Base-by-base conservation (phyloP, 2,113 vertebrate genomes). In the Prunella himalayana region DNA sequence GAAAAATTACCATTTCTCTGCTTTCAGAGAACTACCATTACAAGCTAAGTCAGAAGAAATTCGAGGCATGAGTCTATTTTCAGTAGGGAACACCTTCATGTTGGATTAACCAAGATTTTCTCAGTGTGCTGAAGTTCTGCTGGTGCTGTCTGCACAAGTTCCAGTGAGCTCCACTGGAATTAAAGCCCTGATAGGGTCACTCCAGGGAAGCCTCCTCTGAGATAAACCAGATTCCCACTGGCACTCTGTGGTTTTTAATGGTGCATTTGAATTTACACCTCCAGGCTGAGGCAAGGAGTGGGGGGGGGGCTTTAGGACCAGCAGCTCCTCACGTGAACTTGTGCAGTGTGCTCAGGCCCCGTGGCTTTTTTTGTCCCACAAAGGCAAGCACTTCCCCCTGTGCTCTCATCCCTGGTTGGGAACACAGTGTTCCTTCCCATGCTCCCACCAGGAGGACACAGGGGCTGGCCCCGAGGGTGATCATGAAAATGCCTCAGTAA, bases 351-450 rank as follows among this genome's bases (percentile, higher is more conserved):
- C 88, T 77, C 78, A 24, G 86, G 84, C 92, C 45, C 86, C 14
- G 31, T 45, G 91, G 96, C 77, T 86, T 94, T 94, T 95, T 65
- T 44, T 86, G 94, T 95, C 91, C 91, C 56, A 76, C 83, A 86
- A 37, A 37, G 89, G 65, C 90, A 80, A 88, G 95, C 83, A 88
- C 95, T 95, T 91, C 76, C 89, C 95, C 75, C 80, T 79, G 64
- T 70, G 88, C 89, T 80, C 95, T 93, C 78, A 94, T 95, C 77
- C 64, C 59, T 64, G 25, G 90, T 37, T 95, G 75, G 51, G 97
- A 97, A 97, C 97, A 97, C 78, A 70, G 81, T 95, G 97, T 98
- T 97, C 96, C 96, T 93, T 96, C 95, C 94, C 97, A 81, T 89
- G 95, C 83, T 86, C 86, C 39, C 35, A 85, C 92, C 97, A 96